phyloP scores from a whole-genome alignment of 1,140 invertebrate genomes.

The Latrodectus geometricus region DNA sequence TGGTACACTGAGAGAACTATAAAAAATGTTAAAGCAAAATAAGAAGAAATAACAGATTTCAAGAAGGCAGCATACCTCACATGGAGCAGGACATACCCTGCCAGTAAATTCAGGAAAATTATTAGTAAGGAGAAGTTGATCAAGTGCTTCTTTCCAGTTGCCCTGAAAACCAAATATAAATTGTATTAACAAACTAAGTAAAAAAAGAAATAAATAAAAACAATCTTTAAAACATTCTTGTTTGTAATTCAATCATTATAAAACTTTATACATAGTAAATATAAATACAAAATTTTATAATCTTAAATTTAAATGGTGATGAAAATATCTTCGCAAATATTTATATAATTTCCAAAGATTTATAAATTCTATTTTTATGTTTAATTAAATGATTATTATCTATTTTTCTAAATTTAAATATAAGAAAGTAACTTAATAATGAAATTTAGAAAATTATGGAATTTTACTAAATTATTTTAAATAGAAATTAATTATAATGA shows the following conservation, averaged over 20 bases:
- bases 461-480: too few relatives aligned
- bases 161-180: constrained; percentile 68
- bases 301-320: neutral
- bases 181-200: neutral
- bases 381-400: too few relatives aligned
- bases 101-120: constrained; percentile 99
- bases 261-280: neutral
- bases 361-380: too few relatives aligned
- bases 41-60: neutral
- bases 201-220: neutral
- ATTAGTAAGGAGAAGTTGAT: constrained; percentile 96
- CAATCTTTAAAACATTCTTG: neutral
- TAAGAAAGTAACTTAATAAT: too few relatives aligned
- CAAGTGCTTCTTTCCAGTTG: constrained; percentile 95
- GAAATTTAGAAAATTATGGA: too few relatives aligned
- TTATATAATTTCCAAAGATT: too few relatives aligned
- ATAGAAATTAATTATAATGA: too few relatives aligned
- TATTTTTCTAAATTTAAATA: too few relatives aligned
- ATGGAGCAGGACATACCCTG: constrained; percentile 97
- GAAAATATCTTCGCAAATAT: too few relatives aligned
- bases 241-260: neutral
- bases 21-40: neutral
- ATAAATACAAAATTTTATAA: neutral
- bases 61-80: constrained; percentile 78
- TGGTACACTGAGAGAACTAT: too few relatives aligned